phyloP scores from a whole-genome alignment of 1,140 invertebrate species.

The Scaptomyza graminum region DNA sequence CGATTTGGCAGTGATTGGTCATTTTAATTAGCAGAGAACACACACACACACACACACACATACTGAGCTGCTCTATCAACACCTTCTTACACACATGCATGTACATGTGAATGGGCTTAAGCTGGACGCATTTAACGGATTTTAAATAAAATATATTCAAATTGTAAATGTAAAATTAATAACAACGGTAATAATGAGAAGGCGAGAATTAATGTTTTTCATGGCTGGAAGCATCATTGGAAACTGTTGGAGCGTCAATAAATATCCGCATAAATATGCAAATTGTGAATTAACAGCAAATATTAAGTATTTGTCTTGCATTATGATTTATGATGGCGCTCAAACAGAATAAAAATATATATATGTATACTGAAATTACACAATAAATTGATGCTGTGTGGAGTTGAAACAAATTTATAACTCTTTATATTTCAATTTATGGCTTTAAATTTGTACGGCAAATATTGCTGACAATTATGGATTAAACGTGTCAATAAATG shows the following conservation, averaged over 20 bases:
- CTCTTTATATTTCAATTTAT: slow-evolving; percentile 77
- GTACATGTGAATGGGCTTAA: background rate
- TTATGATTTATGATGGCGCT: slow-evolving; percentile 50
- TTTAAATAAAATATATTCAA: slow-evolving; percentile 26
- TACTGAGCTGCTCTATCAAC: slow-evolving; percentile 13
- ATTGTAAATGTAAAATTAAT: slow-evolving; percentile 30
- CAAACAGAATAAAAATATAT: background rate
- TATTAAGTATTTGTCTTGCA: slow-evolving; percentile 70
- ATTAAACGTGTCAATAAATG: slow-evolving; percentile 79
- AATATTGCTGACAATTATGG: slow-evolving; percentile 80
- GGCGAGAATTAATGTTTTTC: background rate
- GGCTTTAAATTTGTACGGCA: slow-evolving; percentile 71
- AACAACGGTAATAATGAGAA: slow-evolving; percentile 3
- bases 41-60: background rate
- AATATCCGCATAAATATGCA: slow-evolving; percentile 57
- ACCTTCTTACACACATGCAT: slow-evolving; percentile 10
- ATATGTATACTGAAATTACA: slow-evolving; percentile 45
- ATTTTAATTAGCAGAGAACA: slow-evolving; percentile 48
- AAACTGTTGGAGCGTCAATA: slow-evolving; percentile 25
- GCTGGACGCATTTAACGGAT: background rate
- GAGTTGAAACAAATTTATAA: slow-evolving; percentile 44
- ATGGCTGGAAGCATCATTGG: background rate
- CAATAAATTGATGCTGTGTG: slow-evolving; percentile 37
- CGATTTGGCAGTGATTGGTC: slow-evolving; percentile 28
- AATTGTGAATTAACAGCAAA: slow-evolving; percentile 72